These are phyloP conservation scores for Dromococcyx pavoninus DNA, from an alignment of 2,797 vertebrate genomes.

Conservation along the genomic window DNA sequence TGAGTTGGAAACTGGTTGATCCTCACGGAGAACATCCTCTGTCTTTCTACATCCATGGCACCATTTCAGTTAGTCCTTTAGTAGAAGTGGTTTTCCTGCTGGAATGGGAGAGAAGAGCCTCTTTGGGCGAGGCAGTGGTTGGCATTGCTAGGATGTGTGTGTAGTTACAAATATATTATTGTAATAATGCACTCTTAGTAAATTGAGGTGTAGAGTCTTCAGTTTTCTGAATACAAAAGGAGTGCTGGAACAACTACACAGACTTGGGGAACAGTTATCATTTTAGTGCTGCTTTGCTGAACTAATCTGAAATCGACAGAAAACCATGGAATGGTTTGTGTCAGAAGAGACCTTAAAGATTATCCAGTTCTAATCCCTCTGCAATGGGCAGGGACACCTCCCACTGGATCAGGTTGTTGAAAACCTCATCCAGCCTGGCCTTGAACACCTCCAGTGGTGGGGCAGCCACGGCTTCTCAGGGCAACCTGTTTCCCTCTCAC, in stretches of 20 bases:
- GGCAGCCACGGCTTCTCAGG: too few species aligned
- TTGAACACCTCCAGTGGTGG: too few species aligned
- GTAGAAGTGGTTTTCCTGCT: neutral
- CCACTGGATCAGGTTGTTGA: too few species aligned
- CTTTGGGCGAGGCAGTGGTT: neutral
- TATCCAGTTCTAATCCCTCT: too few species aligned
- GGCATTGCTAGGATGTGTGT: neutral
- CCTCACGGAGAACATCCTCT: neutral
- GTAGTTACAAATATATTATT: neutral
- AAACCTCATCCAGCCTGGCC: too few species aligned
- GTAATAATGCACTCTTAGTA: neutral
- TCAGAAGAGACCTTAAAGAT: too few species aligned
- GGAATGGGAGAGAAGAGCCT: neutral
- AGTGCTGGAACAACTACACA: neutral
- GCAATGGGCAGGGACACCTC: too few species aligned
- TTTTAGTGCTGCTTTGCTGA: neutral
- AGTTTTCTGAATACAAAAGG: neutral
- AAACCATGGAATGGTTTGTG: too few species aligned
- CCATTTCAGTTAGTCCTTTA: neutral
- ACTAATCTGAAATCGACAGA: neutral
- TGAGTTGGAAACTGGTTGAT: neutral
- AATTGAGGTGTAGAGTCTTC: neutral
- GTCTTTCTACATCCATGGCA: accelerated
- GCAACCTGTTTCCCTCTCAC: too few species aligned
- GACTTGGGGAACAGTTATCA: neutral